Percentiles rank a stretch among this genome's conserved stretches.
These are phyloP conservation scores for Oceanodroma tethys DNA, from an alignment of 2,113 vertebrate genomes.

Conservation along the genomic window DNA sequence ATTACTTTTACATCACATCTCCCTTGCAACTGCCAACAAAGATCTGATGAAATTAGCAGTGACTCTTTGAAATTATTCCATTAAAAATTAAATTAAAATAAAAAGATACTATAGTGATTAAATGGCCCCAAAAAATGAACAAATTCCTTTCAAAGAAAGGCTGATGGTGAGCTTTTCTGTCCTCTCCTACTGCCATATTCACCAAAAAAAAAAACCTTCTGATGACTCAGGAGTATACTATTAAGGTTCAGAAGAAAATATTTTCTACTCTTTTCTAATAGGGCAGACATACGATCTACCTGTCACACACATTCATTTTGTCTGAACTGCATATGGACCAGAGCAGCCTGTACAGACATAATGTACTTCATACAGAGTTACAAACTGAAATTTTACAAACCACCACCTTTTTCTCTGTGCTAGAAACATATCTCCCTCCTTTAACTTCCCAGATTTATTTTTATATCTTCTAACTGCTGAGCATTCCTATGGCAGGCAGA, in stretches of 20 bases:
- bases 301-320: background rate
- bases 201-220: background rate
- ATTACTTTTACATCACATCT: background rate
- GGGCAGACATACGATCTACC: background rate
- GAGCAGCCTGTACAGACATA: background rate
- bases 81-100: background rate
- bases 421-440: background rate
- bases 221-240: background rate
- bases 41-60: background rate
- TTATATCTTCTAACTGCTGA: background rate
- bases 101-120: background rate
- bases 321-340: background rate
- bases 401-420: background rate
- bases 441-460: background rate
- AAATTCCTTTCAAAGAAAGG: background rate
- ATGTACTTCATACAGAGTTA: background rate
- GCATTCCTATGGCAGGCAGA: background rate
- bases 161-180: background rate
- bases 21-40: background rate
- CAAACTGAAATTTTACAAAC: background rate
- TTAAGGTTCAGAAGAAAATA: background rate
- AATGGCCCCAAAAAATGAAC: rapidly evolving
- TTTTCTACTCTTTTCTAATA: background rate
- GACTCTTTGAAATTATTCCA: background rate
- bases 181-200: background rate